Evolutionary conservation across 2,113 vertebrate genomes (phyloP), one percentile per base, ranked within the genome.

Genomic region (Embiotoca jacksoni): DNA sequence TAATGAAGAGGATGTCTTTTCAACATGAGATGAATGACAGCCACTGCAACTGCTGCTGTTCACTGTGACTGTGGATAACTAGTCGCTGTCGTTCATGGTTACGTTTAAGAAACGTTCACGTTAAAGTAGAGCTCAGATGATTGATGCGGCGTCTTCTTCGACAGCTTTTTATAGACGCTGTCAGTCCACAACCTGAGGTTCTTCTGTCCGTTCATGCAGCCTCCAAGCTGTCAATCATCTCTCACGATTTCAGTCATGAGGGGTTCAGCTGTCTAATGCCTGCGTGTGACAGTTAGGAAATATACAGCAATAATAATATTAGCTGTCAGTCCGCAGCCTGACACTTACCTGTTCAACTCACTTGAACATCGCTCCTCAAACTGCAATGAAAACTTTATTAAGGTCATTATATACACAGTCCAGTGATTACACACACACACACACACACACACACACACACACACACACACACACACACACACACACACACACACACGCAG

Each of bases 1-100:
- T 7, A 58, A 80, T 77, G 33, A 88, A 61, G 31, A 55, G 31
- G 73, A 49, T 16, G 32, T 30, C 70, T 63, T 54, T 67, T 58
- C 68, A 81, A 52, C 4, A 66, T 63, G n/a, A 74, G 15, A 8
- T 55, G 41, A 75, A 66, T 60, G 49, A 61, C 49, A 14, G 16
- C 6, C 50, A 11, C 35, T 23, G 23, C 23, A 23, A 30, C 46
- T 56, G n/a, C 61, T 36, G 49, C 37, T 36, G 16, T 15, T 63
- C 33, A 10, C 35, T 31, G 50, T 33, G 31, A 58, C 67, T 41
- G 47, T 14, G 55, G n/a, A 10, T 68, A 46, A 76, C 66, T 72
- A 66, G 37, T 37, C 14, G 57, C 1, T 49, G 31, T 23, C 32
- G 32, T 65, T 52, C 37, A 35, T 55, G 37, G 15, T 33, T n/a